Evolutionary conservation across 2,797 vertebrate species (phyloP), one percentile per base, ranked within the genome.

Genomic region (Carapus acus): DNA sequence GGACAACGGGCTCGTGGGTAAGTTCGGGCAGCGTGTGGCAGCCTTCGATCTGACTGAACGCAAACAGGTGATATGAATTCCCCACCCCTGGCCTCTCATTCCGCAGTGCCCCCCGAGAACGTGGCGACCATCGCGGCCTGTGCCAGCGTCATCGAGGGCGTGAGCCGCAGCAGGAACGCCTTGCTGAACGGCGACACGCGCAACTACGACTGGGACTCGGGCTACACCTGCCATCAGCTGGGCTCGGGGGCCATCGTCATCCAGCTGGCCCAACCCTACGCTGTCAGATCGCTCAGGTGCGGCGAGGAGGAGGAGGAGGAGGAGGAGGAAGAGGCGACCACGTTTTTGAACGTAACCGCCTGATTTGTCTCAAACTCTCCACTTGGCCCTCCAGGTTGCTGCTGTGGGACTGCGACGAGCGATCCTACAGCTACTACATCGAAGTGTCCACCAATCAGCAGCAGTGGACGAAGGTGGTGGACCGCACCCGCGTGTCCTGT

Each of bases 171-270:
- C 82, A 88, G 95, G 37, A 97, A 99, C 7, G 94, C 96, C 14
- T 81, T 99, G 78, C 82, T 97, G 62, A 99, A 97, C 17, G 95
- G 95, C 4, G 95, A 98, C 87, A 99, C 93, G 0, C 92, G 91
- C 56, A 95, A 96, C 83, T 99, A 98, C 9, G 96, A 99, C 17
- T 99, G 96, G 95, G 96, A 99, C 84, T 99, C 94, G 0, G 96
- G 96, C 3, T 99, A 99, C 78, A 99, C 96, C 0, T 99, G 96
- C 71, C 96, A 99, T 54, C 96, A 99, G 80, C 90, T 99, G 43
- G 95, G 95, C 43, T 97, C 94, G 0, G 96, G 96, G 6, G 94
- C 96, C 1, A 97, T 99, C 27, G 92, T 99, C 48, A 92, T 99
- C 51, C 96, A 99, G 69, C 89, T 99, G 37, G 93, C 95, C 18